phyloP scores from a whole-genome alignment of 2,797 vertebrate genomes.

The Argya squamiceps region DNA sequence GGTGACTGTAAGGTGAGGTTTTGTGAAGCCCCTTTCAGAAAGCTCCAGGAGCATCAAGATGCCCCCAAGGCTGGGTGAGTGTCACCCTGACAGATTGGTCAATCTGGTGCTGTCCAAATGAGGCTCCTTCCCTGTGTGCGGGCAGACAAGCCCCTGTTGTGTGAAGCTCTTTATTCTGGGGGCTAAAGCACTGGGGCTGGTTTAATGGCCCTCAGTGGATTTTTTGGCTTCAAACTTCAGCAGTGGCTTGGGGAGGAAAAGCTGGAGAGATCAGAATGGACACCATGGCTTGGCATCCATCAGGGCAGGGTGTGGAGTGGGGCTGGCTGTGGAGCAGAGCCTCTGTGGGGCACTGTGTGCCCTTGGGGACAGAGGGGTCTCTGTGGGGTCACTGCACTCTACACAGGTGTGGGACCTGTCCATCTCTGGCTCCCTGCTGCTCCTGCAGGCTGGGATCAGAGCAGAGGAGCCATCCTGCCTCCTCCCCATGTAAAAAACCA shows the following conservation, averaged over 20 bases:
- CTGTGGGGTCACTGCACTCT: not conserved
- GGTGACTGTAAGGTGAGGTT: not conserved
- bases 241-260: not conserved
- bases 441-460: not conserved
- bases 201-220: conserved; percentile 64
- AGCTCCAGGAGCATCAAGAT: not conserved
- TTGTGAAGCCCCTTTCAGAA: not conserved
- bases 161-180: conserved; percentile 66
- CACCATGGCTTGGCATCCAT: fast-evolving
- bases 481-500: fast-evolving
- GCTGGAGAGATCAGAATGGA: not conserved
- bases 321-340: not conserved
- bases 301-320: not conserved
- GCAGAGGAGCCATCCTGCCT: not conserved
- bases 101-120: not conserved
- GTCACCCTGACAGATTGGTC: not conserved
- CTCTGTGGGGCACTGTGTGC: not conserved
- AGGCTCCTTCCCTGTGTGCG: not conserved
- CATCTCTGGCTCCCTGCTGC: not conserved
- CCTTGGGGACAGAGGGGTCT: fast-evolving
- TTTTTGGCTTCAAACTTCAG: not conserved
- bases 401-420: not conserved
- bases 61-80: not conserved
- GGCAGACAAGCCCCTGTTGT: conserved; percentile 46
- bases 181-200: conserved; percentile 17